Evolutionary conservation across 2,113 vertebrate species (phyloP).

Genomic region (Mirounga angustirostris): DNA sequence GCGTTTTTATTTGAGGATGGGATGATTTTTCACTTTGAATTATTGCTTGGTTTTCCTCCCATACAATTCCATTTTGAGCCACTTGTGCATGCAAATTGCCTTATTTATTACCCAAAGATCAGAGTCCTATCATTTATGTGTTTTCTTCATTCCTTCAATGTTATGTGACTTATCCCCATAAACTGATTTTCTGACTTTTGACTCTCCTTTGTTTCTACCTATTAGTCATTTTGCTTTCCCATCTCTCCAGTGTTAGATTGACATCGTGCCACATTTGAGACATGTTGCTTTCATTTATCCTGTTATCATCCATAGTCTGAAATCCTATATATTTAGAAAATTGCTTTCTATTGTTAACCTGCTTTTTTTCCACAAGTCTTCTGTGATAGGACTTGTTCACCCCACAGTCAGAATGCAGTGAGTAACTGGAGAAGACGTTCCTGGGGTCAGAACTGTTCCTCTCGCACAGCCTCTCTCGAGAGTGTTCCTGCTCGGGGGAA

Average conservation of each 20-base stretch:
- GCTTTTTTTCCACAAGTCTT: conserved; percentile 6
- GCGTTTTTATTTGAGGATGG: conserved; percentile 12
- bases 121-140: neutral
- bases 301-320: neutral
- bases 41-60: conserved; percentile 53
- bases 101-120: conserved; percentile 45
- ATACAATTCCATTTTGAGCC: conserved; percentile 62
- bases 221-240: neutral
- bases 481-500: neutral
- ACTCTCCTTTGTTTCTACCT: neutral
- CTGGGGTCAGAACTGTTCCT: neutral
- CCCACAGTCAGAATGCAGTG: neutral
- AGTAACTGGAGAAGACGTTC: neutral
- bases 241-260: neutral
- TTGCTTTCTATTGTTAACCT: neutral
- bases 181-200: neutral
- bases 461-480: neutral
- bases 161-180: neutral
- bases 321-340: neutral
- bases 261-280: neutral
- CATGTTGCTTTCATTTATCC: neutral
- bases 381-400: neutral
- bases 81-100: conserved; percentile 44
- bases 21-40: conserved; percentile 56
- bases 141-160: neutral